Percentiles rank a stretch among this genome's conserved stretches.
These are phyloP conservation scores for Brachionus calyciflorus DNA, from an alignment of 1,140 invertebrate species.

Conservation along the genomic window DNA sequence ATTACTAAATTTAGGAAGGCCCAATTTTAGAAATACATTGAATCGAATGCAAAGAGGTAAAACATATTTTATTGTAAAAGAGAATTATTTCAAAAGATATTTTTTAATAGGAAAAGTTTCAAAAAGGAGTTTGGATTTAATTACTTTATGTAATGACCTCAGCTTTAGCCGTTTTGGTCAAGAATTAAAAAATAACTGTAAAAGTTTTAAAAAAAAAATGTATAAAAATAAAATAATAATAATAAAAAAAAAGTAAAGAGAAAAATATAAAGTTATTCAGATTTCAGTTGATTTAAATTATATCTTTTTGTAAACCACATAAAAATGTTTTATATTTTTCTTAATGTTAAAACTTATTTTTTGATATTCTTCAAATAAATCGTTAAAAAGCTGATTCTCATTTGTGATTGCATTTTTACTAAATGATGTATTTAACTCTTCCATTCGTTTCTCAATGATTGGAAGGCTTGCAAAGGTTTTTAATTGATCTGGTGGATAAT, in stretches of 20 bases:
- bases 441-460: not conserved
- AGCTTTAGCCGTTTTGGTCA: not conserved
- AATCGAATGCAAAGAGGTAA: no score
- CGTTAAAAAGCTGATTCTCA: not conserved
- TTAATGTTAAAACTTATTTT: not conserved
- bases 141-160: not conserved
- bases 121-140: not conserved
- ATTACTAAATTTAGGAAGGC: no score
- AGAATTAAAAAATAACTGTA: not conserved
- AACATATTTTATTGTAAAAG: no score
- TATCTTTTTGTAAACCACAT: not conserved
- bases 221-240: not conserved
- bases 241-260: not conserved
- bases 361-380: not conserved
- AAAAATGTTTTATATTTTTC: conserved; percentile 10
- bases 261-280: no score
- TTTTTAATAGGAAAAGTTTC: no score
- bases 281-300: not conserved
- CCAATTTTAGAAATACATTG: no score
- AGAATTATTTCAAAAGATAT: no score
- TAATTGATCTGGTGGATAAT: not conserved
- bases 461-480: not conserved
- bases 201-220: no score
- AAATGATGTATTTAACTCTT: not conserved
- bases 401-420: not conserved